Conservation (phyloP, 2,113 vertebrate genomes). For the Corapipo altera region DNA sequence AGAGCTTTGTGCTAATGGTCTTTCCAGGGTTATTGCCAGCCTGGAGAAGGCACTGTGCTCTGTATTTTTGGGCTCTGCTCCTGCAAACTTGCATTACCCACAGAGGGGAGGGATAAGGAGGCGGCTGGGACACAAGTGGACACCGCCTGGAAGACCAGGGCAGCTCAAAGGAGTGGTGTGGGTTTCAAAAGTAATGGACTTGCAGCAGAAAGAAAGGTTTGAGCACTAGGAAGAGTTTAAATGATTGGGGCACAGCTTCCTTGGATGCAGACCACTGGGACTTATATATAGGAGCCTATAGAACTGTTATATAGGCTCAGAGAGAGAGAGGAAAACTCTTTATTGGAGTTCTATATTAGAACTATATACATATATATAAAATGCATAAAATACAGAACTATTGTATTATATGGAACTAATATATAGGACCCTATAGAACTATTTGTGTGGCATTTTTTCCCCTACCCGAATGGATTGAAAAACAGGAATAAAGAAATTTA, state of each 20-base stretch:
- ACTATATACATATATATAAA: not conserved
- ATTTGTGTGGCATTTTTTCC: not conserved
- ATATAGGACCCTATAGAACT: not conserved
- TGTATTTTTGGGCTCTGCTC: not conserved
- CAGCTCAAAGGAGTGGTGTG: not conserved
- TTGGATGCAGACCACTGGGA: not conserved
- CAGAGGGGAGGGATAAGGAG: not conserved
- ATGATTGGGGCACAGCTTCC: accelerated
- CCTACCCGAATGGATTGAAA: not conserved
- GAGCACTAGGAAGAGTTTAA: not conserved
- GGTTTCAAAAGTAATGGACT: not conserved
- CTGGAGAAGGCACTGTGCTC: not conserved
- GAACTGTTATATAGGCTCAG: not conserved
- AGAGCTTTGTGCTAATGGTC: not conserved
- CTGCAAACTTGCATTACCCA: not conserved
- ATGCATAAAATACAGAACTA: not conserved
- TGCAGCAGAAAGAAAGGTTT: not conserved
- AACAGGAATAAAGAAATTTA: not conserved
- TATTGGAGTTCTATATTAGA: not conserved
- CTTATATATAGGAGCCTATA: not conserved
- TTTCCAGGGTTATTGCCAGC: not conserved
- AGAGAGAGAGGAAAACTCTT: not conserved
- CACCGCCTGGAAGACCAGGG: not conserved
- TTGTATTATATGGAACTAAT: not conserved
- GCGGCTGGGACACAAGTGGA: not conserved